Evolutionary conservation across 2,888 invertebrate genomes (phyloP).

Genomic region (Drosophila recens): DNA sequence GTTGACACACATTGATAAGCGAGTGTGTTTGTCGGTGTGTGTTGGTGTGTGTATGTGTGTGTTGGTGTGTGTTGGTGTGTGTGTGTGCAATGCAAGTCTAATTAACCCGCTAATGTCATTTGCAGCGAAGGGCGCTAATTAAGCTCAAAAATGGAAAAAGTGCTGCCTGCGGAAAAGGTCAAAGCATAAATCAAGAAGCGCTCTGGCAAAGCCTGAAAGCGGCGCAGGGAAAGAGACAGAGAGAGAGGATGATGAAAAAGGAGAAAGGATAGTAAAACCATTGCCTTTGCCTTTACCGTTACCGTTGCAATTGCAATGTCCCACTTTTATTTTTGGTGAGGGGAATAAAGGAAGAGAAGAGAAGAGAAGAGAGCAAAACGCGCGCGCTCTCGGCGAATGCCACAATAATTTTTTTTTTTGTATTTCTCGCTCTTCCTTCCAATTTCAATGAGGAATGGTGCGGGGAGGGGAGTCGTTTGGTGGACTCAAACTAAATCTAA

Average conservation of each 20-base stretch:
- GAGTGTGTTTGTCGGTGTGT: conserved; percentile 10
- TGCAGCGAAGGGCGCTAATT: conserved; percentile 72
- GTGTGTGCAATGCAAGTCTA: conserved; percentile 53
- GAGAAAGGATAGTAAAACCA: conserved; percentile 6
- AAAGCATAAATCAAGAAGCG: conserved; percentile 73
- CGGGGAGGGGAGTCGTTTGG: conserved; percentile 13
- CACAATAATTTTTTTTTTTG: conserved; percentile 43
- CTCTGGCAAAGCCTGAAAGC: conserved; percentile 17
- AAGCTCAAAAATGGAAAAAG: conserved; percentile 70
- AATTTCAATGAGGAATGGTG: conserved; percentile 17
- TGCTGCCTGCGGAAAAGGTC: conserved; percentile 74
- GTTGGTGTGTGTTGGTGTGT: conserved; percentile 25
- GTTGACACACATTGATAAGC: conserved; percentile 47
- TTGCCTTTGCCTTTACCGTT: conserved; percentile 27
- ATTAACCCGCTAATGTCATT: conserved; percentile 79
- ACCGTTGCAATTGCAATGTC: conserved; percentile 71
- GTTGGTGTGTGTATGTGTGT: conserved; percentile 20
- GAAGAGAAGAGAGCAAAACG: neutral
- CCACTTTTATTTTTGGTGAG: conserved; percentile 48
- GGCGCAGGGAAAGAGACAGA: neutral
- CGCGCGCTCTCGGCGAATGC: conserved; percentile 27
- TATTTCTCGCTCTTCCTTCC: conserved; percentile 21
- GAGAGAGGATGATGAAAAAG: neutral
- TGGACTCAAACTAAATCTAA: conserved; percentile 62
- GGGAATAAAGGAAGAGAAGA: neutral